A percentile compares a stretch with the other conserved stretches of the same genome.
These are phyloP conservation scores for Mungos mungo DNA, from an alignment of 2,113 vertebrate species.

Conservation along the genomic window DNA sequence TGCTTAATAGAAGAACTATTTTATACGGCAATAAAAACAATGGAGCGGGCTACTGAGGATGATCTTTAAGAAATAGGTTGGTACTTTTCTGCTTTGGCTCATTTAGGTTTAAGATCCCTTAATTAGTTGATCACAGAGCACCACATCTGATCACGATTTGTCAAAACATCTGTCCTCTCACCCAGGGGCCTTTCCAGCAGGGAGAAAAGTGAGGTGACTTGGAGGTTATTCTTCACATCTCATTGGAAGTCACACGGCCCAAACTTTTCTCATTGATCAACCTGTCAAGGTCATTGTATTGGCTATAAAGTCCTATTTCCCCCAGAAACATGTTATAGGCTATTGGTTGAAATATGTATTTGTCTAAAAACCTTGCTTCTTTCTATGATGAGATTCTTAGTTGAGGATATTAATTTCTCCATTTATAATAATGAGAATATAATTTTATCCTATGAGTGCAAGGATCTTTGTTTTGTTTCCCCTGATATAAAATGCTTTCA, in stretches of 20 bases:
- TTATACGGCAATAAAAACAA: not conserved
- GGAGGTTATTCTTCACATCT: conserved; percentile 15
- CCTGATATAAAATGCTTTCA: conserved; percentile 2
- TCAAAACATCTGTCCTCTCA: conserved; percentile 30
- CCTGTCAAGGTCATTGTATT: not conserved
- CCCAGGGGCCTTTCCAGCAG: conserved; percentile 12
- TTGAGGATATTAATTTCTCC: conserved; percentile 3
- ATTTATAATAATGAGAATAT: conserved; percentile 16
- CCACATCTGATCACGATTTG: conserved; percentile 18
- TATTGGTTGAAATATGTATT: not conserved
- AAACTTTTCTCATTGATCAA: conserved; percentile 27
- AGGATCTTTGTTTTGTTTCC: conserved; percentile 43
- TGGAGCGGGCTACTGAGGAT: not conserved
- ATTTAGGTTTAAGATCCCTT: conserved; percentile 22
- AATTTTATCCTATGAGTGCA: conserved; percentile 11
- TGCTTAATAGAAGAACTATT: conserved; percentile 29
- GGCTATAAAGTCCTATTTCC: not conserved
- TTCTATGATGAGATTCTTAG: not conserved
- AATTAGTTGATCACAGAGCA: conserved; percentile 25
- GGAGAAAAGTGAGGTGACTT: not conserved
- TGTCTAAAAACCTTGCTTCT: not conserved
- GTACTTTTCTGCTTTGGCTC: not conserved
- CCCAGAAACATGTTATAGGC: not conserved
- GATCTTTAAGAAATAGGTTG: not conserved
- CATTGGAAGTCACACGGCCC: not conserved